Conservation (phyloP, 92 coral and sea anemone species). For the Virgularia gustaviana region DNA sequence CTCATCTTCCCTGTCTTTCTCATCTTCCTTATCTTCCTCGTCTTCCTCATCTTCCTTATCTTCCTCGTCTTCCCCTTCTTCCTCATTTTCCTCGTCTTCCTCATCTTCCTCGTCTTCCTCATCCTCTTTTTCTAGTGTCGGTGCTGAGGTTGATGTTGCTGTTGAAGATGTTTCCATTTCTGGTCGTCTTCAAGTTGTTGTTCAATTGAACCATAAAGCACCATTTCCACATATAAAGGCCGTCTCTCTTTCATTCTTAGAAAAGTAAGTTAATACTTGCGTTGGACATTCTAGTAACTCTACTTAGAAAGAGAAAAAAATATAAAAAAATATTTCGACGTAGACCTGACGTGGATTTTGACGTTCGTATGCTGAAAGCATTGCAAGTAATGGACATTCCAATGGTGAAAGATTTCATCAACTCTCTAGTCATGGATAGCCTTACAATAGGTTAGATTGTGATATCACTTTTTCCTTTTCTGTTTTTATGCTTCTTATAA, state of each 20-base stretch:
- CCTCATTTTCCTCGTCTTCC: too few species aligned
- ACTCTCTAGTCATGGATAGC: constrained; percentile 89
- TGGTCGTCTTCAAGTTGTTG: constrained; percentile 83
- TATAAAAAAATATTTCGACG: neutral
- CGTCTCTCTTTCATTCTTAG: constrained; percentile 80
- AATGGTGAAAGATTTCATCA: constrained; percentile 84
- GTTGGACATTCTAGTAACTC: too few species aligned
- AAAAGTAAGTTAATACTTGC: constrained; percentile 85
- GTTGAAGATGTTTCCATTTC: constrained; percentile 77
- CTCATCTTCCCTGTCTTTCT: neutral
- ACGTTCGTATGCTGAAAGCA: constrained; percentile 80
- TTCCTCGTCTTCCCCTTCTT: too few species aligned
- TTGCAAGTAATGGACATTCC: constrained; percentile 96
- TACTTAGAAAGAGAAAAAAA: neutral
- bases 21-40: constrained; percentile 2
- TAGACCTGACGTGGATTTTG: constrained; percentile 82
- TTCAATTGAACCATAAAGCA: constrained; percentile 83
- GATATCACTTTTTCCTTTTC: neutral
- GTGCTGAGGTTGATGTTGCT: constrained; percentile 91
- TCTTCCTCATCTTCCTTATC: neutral
- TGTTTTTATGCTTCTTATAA: neutral
- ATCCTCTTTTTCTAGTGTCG: constrained; percentile 58
- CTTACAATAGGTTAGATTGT: constrained; percentile 64
- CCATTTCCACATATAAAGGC: constrained; percentile 91
- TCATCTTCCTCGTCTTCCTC: neutral